phyloP scores from a whole-genome alignment of 1,140 invertebrate genomes.

The Bombus waltoni region DNA sequence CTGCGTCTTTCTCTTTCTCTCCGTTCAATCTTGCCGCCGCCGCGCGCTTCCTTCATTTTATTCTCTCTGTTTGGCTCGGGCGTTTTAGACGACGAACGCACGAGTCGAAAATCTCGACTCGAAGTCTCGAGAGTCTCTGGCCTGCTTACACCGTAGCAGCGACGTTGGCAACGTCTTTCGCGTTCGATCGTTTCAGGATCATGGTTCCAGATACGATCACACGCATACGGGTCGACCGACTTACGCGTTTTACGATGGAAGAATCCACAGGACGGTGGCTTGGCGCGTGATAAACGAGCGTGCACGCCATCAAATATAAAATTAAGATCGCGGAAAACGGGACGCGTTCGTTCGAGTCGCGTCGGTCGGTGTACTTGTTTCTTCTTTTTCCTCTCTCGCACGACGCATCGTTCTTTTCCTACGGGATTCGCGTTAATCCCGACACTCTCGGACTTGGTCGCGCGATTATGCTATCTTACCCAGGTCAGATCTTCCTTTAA shows the following conservation, averaged over 20 bases:
- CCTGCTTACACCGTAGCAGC: neutral
- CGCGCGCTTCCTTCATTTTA: neutral
- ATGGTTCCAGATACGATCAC: conserved; percentile 27
- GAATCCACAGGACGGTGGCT: neutral
- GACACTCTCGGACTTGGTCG: no score
- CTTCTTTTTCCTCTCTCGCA: no score
- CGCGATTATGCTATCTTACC: no score
- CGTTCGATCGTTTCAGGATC: conserved; percentile 22
- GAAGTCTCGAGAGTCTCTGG: neutral
- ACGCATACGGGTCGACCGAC: conserved; percentile 4
- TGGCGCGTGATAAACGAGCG: conserved; percentile 23
- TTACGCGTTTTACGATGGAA: conserved; percentile 14
- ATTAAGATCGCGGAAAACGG: conserved; percentile 35
- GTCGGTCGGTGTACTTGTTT: neutral
- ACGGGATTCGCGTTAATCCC: neutral
- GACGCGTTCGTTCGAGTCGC: conserved; percentile 12
- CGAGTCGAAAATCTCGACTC: conserved; percentile 31
- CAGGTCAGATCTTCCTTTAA: no score
- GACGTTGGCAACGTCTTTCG: conserved; percentile 15
- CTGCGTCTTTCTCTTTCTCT: conserved; percentile 43
- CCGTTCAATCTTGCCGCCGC: conserved; percentile 3
- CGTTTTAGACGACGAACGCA: conserved; percentile 13
- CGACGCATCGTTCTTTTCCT: neutral
- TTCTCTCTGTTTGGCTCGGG: neutral
- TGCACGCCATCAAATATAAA: conserved; percentile 23